Conservation (phyloP, 2,797 vertebrate species). For the Arremon brunneinucha region DNA sequence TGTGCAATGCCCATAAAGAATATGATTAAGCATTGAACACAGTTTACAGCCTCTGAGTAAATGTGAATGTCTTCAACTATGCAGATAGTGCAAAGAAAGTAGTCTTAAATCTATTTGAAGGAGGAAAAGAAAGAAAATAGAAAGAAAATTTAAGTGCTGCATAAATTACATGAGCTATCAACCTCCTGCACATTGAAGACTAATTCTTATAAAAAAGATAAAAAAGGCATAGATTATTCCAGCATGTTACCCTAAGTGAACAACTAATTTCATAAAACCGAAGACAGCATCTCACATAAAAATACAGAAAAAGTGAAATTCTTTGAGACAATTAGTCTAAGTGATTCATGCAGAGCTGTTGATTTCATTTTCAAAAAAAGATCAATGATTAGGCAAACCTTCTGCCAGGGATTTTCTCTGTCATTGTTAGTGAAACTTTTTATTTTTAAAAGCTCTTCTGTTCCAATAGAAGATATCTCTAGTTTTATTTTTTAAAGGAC, state of each 20-base stretch:
- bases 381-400: conserved; percentile 10
- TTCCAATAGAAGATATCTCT: background rate
- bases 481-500: background rate
- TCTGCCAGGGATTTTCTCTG: background rate
- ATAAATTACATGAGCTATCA: background rate
- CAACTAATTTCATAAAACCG: conserved; percentile 39
- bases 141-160: background rate
- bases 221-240: background rate
- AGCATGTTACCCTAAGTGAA: background rate
- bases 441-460: background rate
- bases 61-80: background rate
- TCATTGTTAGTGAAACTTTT: background rate
- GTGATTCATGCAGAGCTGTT: conserved; percentile 31
- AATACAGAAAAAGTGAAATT: background rate
- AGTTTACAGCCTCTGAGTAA: background rate
- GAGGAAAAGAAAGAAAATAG: background rate
- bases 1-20: background rate
- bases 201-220: background rate
- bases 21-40: background rate
- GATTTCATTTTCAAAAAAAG: conserved; percentile 42
- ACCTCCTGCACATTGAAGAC: background rate
- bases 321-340: conserved; percentile 31
- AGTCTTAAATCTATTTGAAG: background rate
- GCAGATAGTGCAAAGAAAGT: background rate
- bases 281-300: background rate